A percentile compares a stretch with the other conserved stretches of the same genome.
phyloP scores from a whole-genome alignment of 1,140 invertebrate genomes.

The Colletes gigas region DNA sequence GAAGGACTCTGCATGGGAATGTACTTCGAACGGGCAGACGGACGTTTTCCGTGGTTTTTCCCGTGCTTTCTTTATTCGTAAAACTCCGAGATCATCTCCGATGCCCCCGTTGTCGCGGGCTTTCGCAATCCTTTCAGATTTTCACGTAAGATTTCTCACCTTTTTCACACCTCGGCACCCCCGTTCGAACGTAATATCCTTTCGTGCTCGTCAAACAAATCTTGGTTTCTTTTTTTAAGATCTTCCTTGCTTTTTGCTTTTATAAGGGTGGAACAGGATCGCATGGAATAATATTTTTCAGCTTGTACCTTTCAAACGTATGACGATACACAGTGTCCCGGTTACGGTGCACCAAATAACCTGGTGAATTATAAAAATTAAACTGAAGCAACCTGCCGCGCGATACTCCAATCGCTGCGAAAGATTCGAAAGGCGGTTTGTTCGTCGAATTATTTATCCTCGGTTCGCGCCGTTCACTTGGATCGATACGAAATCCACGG shows the following conservation, averaged over 20 bases:
- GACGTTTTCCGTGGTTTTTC: slow-evolving; percentile 45
- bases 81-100: slow-evolving; percentile 56
- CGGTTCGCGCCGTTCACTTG: slow-evolving; percentile 19
- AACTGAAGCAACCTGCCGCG: too few species aligned
- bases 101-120: slow-evolving; percentile 47
- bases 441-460: slow-evolving; percentile 42
- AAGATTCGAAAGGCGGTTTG: slow-evolving; percentile 14
- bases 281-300: background rate
- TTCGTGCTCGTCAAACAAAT: slow-evolving; percentile 31
- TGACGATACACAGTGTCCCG: too few species aligned
- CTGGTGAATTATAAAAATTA: too few species aligned
- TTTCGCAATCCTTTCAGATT: slow-evolving; percentile 73
- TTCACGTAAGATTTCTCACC: slow-evolving; percentile 61
- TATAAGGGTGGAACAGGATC: background rate
- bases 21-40: slow-evolving; percentile 10
- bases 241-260: slow-evolving; percentile 18
- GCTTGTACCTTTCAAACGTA: too few species aligned
- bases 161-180: slow-evolving; percentile 58
- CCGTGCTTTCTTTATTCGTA: slow-evolving; percentile 57
- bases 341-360: too few species aligned
- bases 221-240: slow-evolving; percentile 26
- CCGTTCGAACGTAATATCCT: slow-evolving; percentile 25
- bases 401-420: background rate
- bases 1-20: slow-evolving; percentile 66
- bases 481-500: slow-evolving; percentile 31